Percentiles rank a stretch among this genome's conserved stretches.
These are phyloP conservation scores for Cyanoderma ruficeps DNA, from an alignment of 2,113 vertebrate genomes.

Conservation along the genomic window DNA sequence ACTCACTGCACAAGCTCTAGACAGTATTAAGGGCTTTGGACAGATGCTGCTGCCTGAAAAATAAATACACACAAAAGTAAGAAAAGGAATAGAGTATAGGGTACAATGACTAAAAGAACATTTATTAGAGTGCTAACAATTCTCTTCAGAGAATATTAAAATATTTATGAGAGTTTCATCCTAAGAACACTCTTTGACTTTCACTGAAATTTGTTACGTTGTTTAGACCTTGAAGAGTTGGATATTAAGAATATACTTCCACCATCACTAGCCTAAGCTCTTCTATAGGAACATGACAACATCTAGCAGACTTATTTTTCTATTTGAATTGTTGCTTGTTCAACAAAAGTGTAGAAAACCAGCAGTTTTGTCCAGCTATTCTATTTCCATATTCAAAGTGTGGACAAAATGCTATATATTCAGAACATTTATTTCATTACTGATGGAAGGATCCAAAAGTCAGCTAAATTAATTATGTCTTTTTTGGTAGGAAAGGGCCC, in stretches of 20 bases:
- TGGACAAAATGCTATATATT: neutral
- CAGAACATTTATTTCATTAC: neutral
- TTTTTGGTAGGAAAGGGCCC: neutral
- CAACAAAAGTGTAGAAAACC: neutral
- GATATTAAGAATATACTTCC: neutral
- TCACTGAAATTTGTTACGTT: neutral
- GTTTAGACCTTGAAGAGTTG: neutral
- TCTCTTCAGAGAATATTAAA: neutral
- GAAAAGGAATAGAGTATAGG: neutral
- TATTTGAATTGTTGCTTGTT: neutral
- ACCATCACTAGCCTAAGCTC: neutral
- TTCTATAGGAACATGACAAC: neutral
- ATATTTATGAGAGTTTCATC: neutral
- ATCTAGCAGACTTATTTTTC: neutral
- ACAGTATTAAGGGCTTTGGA: slow-evolving; percentile 55
- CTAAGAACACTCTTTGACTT: neutral
- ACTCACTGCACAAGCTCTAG: slow-evolving; percentile 25
- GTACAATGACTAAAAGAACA: neutral
- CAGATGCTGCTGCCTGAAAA: slow-evolving; percentile 74
- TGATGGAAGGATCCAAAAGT: neutral
- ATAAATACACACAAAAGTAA: neutral
- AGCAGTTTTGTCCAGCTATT: neutral
- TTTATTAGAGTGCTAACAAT: neutral
- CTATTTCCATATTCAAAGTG: neutral
- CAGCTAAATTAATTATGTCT: neutral